Conservation (phyloP, 2,113 vertebrate genomes). For the Uria aalge region DNA sequence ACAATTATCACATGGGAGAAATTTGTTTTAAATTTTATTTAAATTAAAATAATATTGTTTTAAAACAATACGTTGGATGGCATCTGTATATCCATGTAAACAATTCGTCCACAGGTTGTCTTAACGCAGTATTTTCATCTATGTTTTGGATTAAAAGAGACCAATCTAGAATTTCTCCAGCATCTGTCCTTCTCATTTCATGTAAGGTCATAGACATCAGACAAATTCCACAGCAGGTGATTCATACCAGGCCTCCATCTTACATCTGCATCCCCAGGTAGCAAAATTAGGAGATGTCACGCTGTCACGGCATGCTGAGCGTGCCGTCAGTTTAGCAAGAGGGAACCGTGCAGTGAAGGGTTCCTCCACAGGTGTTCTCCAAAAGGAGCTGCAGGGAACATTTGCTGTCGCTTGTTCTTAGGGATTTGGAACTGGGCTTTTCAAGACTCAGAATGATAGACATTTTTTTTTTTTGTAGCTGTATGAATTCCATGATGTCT, state of each 20-base stretch:
- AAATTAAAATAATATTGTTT: not conserved
- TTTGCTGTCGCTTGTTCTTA: not conserved
- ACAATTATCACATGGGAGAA: not conserved
- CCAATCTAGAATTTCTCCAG: not conserved
- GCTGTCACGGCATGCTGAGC: rapidly evolving
- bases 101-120: not conserved
- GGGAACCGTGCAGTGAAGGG: rapidly evolving
- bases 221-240: not conserved
- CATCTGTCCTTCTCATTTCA: not conserved
- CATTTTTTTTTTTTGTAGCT: not conserved
- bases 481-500: not conserved
- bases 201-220: not conserved
- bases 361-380: not conserved
- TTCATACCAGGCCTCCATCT: not conserved
- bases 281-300: not conserved
- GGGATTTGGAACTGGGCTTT: not conserved
- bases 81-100: not conserved
- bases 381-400: not conserved
- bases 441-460: not conserved
- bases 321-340: not conserved
- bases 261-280: not conserved
- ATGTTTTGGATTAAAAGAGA: not conserved
- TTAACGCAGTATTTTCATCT: not conserved
- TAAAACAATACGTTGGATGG: not conserved
- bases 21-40: not conserved